A percentile compares a stretch with the other conserved stretches of the same genome.
phyloP scores from a whole-genome alignment of 2,888 invertebrate genomes.

The Hirtodrosophila duncani region DNA sequence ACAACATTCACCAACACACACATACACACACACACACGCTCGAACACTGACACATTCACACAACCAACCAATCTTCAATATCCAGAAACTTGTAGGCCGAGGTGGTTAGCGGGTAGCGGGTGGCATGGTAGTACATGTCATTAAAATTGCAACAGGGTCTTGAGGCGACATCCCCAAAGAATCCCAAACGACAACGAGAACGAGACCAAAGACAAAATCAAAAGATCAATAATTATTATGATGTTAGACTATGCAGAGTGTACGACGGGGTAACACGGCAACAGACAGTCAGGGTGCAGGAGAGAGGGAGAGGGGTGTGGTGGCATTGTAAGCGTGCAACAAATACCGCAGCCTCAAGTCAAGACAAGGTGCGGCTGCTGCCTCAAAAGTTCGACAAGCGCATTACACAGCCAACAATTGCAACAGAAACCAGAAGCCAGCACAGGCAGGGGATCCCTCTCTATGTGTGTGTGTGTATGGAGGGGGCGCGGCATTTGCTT shows the following conservation, averaged over 20 bases:
- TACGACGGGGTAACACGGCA: no score
- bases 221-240: slow-evolving; percentile 75
- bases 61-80: no score
- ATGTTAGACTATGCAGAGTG: slow-evolving; percentile 36
- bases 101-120: no score
- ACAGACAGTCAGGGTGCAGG: no score
- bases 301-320: no score
- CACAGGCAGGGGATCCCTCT: not conserved
- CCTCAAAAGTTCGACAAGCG: slow-evolving; percentile 68
- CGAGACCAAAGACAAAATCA: slow-evolving; percentile 54
- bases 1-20: slow-evolving; percentile 25
- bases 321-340: no score
- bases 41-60: no score
- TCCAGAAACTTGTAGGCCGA: no score
- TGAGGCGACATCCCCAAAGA: slow-evolving; percentile 34
- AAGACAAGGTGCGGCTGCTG: slow-evolving; percentile 58
- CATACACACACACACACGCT: slow-evolving; percentile 15
- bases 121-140: slow-evolving; percentile 59
- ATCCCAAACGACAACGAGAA: slow-evolving; percentile 10
- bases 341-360: slow-evolving; percentile 56
- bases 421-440: slow-evolving; percentile 25
- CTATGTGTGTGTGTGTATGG: no score
- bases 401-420: slow-evolving; percentile 67
- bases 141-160: slow-evolving; percentile 66
- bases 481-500: slow-evolving; percentile 47